A percentile compares a stretch with the other conserved stretches of the same genome.
Conservation (phyloP, 2,888 invertebrate species). For the Chymomyza fuscimana region DNA sequence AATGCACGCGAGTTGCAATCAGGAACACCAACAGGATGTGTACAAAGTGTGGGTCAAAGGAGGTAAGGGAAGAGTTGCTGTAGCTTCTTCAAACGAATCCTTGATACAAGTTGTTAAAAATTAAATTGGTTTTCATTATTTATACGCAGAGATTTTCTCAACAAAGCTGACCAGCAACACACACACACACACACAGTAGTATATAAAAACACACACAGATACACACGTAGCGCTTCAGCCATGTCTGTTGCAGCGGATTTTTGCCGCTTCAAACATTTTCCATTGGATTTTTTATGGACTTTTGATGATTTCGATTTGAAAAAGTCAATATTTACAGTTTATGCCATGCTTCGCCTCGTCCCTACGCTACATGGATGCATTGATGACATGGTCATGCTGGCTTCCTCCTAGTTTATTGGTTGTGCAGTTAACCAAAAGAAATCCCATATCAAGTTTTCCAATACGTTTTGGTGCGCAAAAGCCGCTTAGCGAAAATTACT, state of each 20-base stretch:
- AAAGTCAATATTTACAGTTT: conserved; percentile 70
- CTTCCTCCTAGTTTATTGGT: conserved; percentile 59
- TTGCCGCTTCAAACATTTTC: conserved; percentile 60
- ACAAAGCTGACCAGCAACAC: conserved; percentile 12
- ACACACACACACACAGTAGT: conserved; percentile 26
- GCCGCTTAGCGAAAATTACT: conserved; percentile 71
- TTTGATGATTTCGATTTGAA: conserved; percentile 72
- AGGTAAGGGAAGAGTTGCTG: neutral
- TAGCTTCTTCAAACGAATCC: neutral
- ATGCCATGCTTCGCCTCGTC: neutral
- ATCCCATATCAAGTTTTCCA: conserved; percentile 65
- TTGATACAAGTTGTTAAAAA: conserved; percentile 54
- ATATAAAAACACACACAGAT: neutral
- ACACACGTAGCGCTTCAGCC: conserved; percentile 27
- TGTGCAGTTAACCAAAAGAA: conserved; percentile 73
- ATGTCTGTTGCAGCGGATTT: conserved; percentile 63
- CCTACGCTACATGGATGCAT: neutral
- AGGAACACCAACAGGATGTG: neutral
- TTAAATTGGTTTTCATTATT: conserved; percentile 71
- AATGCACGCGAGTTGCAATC: neutral
- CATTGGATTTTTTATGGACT: conserved; percentile 63
- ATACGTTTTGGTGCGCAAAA: conserved; percentile 40
- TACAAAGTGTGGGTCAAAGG: neutral
- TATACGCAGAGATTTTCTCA: conserved; percentile 60
- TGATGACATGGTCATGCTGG: conserved; percentile 2